Percentiles rank a stretch among this genome's conserved stretches.
phyloP scores from a whole-genome alignment of 1,140 invertebrate species.

The Hypsibius dujardini region DNA sequence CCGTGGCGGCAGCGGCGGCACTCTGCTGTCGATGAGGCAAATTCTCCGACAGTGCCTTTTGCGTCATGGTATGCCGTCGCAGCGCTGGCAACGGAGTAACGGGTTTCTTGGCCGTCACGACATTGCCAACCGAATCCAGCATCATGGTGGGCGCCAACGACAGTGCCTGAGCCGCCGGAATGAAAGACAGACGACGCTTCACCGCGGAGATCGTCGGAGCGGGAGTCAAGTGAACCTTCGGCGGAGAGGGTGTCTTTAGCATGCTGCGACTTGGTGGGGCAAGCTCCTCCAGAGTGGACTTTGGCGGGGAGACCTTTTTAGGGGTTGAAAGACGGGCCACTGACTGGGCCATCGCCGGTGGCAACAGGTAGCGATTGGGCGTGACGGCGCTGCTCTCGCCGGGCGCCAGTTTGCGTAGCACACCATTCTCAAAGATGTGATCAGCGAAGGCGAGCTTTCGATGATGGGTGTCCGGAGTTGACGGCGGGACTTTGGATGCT shows the following conservation, averaged over 20 bases:
- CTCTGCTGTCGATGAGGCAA: too few species aligned
- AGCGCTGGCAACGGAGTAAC: too few species aligned
- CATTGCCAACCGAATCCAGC: too few species aligned
- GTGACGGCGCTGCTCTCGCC: background rate
- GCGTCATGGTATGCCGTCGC: too few species aligned
- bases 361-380: background rate
- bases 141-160: too few species aligned
- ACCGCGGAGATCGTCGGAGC: background rate
- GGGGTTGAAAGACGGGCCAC: slow-evolving; percentile 12
- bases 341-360: background rate
- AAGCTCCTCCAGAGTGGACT: background rate
- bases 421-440: background rate
- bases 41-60: too few species aligned
- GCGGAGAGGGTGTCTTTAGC: background rate
- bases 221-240: background rate
- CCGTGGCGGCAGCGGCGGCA: too few species aligned
- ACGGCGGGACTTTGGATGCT: too few species aligned
- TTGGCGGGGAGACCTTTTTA: background rate
- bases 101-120: too few species aligned
- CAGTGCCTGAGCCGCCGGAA: background rate
- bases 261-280: background rate
- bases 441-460: too few species aligned
- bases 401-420: background rate
- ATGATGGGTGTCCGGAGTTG: too few species aligned
- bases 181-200: background rate